Evolutionary conservation across 1,140 invertebrate species (phyloP).

Genomic region (Drosophila nannoptera): DNA sequence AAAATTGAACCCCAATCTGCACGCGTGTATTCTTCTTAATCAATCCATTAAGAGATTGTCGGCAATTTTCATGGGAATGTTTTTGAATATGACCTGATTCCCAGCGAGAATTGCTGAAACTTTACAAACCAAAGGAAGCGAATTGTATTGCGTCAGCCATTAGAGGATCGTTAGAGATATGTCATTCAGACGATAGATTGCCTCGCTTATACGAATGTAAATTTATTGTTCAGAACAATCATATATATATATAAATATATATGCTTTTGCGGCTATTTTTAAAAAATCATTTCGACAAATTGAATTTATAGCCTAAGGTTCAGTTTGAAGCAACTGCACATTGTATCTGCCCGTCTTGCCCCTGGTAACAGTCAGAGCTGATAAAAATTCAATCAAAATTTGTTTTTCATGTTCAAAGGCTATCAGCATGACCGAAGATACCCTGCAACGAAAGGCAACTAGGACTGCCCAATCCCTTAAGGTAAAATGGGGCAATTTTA

Average conservation of each 20-base stretch:
- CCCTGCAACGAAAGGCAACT: not conserved
- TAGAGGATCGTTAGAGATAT: not conserved
- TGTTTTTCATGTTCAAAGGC: slow-evolving; percentile 39
- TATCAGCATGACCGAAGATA: slow-evolving; percentile 49
- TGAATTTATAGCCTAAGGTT: slow-evolving; percentile 1
- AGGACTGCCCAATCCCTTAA: too few species aligned
- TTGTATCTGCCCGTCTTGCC: slow-evolving; percentile 8
- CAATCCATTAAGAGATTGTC: slow-evolving; percentile 12
- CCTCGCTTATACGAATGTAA: too few species aligned
- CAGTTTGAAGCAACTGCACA: slow-evolving; percentile 7
- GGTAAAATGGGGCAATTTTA: not conserved
- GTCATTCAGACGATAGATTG: too few species aligned
- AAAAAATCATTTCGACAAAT: not conserved
- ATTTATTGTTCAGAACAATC: too few species aligned
- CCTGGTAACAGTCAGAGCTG: slow-evolving; percentile 26
- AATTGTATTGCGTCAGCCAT: slow-evolving; percentile 7
- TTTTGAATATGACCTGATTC: not conserved
- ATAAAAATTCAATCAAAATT: slow-evolving; percentile 7
- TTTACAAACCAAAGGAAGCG: not conserved
- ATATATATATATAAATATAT: not conserved
- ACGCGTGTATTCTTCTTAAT: not conserved
- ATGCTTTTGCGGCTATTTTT: not conserved
- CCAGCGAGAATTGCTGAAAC: not conserved
- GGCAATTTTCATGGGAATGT: slow-evolving; percentile 7
- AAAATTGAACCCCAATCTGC: not conserved